Evolutionary conservation across 2,888 invertebrate genomes (phyloP).

Genomic region (Willowsia nigromaculata): DNA sequence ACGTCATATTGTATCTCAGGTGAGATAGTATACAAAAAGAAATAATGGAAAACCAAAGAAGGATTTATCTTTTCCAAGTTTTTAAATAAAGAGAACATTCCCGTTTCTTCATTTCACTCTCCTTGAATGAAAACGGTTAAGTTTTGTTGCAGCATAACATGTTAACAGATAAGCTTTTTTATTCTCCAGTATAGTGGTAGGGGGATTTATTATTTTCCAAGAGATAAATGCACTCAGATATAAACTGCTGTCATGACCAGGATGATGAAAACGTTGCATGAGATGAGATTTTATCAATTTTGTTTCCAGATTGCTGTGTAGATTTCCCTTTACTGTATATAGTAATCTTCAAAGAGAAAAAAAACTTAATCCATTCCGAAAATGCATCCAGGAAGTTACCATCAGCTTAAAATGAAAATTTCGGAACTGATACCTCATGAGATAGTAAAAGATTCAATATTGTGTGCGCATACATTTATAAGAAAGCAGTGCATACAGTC

Average conservation of each 20-base stretch:
- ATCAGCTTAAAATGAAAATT: not conserved
- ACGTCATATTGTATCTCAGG: not conserved
- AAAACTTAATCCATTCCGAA: not conserved
- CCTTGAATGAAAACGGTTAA: not conserved
- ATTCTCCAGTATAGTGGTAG: not conserved
- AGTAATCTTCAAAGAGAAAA: not conserved
- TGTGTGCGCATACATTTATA: not conserved
- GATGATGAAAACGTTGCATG: not conserved
- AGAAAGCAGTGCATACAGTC: not conserved
- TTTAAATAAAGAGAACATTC: not conserved
- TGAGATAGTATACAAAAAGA: not conserved
- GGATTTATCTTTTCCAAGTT: not conserved
- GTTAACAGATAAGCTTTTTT: not conserved
- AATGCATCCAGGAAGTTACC: not conserved
- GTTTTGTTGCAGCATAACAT: not conserved
- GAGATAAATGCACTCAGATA: not conserved
- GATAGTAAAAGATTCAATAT: constrained; percentile 33
- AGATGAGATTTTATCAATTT: not conserved
- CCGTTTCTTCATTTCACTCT: not conserved
- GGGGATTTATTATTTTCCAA: not conserved
- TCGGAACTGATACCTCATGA: no score
- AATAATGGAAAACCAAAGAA: not conserved
- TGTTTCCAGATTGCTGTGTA: not conserved
- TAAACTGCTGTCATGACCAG: not conserved
- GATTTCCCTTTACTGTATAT: not conserved